Percentiles rank a stretch among this genome's conserved stretches.
These are phyloP conservation scores for Sarcophaga peregrina DNA, from an alignment of 1,140 invertebrate genomes.

Conservation along the genomic window DNA sequence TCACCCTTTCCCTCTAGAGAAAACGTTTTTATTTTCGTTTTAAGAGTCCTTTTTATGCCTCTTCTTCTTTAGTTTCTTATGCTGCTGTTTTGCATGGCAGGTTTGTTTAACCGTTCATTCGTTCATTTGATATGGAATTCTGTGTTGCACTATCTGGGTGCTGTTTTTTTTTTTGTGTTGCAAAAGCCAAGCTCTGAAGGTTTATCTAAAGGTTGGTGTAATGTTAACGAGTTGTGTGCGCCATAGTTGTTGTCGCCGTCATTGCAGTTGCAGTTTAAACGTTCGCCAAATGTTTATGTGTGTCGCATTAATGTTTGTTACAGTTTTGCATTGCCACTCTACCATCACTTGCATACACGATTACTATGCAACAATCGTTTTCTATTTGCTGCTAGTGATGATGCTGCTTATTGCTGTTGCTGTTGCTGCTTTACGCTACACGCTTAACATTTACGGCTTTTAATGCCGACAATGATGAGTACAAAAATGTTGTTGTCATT, in stretches of 20 bases:
- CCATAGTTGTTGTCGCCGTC: too few species aligned
- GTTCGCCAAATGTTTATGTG: not conserved
- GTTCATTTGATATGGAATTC: too few species aligned
- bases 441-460: not conserved
- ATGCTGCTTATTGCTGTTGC: too few species aligned
- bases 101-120: too few species aligned
- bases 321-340: not conserved
- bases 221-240: too few species aligned
- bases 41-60: too few species aligned
- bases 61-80: too few species aligned
- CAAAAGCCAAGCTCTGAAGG: too few species aligned
- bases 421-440: constrained; percentile 6
- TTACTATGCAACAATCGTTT: constrained; percentile 25
- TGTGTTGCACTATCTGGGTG: too few species aligned
- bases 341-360: not conserved
- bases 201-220: too few species aligned
- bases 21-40: not conserved
- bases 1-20: not conserved
- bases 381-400: not conserved
- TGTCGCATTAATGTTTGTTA: constrained; percentile 21
- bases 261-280: not conserved
- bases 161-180: too few species aligned
- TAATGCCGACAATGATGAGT: not conserved
- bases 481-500: not conserved
- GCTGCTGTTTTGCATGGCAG: too few species aligned